Percentiles rank a stretch among this genome's conserved stretches.
Evolutionary conservation across 1,140 invertebrate species (phyloP).

Genomic region (Acromyrmex echinatior): DNA sequence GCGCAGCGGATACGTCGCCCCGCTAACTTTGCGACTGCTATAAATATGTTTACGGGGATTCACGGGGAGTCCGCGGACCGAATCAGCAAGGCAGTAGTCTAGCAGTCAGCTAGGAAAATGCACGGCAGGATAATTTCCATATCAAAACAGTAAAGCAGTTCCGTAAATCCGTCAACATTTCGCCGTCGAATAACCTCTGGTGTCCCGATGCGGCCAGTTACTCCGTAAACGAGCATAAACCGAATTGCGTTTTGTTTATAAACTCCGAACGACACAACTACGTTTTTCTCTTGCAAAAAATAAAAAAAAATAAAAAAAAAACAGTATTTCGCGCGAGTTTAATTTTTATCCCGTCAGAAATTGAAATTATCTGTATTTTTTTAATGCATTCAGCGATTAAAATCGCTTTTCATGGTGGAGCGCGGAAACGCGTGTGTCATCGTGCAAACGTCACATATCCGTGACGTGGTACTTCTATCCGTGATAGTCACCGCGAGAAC

Average conservation of each 20-base stretch:
- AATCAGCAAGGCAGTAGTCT: conserved; percentile 40
- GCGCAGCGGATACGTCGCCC: conserved; percentile 34
- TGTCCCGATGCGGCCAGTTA: conserved; percentile 59
- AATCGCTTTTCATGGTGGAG: not conserved
- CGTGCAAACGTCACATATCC: not conserved
- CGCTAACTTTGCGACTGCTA: conserved; percentile 48
- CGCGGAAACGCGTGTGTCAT: not conserved
- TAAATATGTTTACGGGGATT: conserved; percentile 54
- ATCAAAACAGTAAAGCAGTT: conserved; percentile 57
- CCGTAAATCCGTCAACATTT: conserved; percentile 55
- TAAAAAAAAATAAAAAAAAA: not conserved
- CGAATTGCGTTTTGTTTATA: conserved; percentile 56
- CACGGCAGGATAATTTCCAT: conserved; percentile 53
- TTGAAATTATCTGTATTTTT: conserved; percentile 17
- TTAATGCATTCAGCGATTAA: not conserved
- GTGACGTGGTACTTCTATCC: not conserved
- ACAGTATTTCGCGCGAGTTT: not conserved
- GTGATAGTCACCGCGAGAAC: not conserved
- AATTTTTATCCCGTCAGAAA: conserved; percentile 26
- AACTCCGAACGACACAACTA: not conserved
- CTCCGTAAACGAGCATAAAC: conserved; percentile 48
- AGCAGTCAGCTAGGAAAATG: conserved; percentile 40
- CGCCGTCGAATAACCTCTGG: conserved; percentile 43
- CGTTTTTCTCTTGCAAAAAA: not conserved
- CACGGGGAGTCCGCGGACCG: conserved; percentile 18